Conservation (phyloP, 2,888 invertebrate species). For the Ochropleura leucogaster region DNA sequence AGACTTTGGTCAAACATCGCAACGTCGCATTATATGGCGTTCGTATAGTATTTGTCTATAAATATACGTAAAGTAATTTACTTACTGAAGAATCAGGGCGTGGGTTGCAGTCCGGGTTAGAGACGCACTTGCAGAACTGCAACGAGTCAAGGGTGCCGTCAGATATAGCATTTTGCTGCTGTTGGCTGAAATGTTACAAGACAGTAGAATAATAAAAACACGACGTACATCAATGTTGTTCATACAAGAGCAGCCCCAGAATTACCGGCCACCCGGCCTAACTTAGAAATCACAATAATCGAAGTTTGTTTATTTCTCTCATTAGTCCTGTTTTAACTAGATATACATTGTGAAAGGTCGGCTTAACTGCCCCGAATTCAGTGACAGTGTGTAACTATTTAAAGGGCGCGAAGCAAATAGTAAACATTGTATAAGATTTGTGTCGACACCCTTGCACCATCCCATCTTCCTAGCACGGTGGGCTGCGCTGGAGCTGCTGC, state of each 20-base stretch:
- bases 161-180: conserved; percentile 41
- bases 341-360: too few species aligned
- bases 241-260: not conserved
- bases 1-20: not conserved
- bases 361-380: not conserved
- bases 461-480: too few species aligned
- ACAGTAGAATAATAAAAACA: not conserved
- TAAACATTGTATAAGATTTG: too few species aligned
- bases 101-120: conserved; percentile 76
- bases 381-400: too few species aligned
- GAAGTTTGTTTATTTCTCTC: not conserved
- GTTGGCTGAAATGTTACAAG: conserved; percentile 32
- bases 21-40: not conserved
- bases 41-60: not conserved
- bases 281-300: not conserved
- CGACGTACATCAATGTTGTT: not conserved
- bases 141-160: conserved; percentile 81
- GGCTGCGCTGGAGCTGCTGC: too few species aligned
- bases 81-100: conserved; percentile 74
- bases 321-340: not conserved
- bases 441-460: too few species aligned
- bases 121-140: conserved; percentile 82
- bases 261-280: not conserved
- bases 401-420: too few species aligned
- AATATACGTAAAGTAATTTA: conserved; percentile 48